Conservation (phyloP, 2,113 vertebrate species). For the Labrus mixtus region DNA sequence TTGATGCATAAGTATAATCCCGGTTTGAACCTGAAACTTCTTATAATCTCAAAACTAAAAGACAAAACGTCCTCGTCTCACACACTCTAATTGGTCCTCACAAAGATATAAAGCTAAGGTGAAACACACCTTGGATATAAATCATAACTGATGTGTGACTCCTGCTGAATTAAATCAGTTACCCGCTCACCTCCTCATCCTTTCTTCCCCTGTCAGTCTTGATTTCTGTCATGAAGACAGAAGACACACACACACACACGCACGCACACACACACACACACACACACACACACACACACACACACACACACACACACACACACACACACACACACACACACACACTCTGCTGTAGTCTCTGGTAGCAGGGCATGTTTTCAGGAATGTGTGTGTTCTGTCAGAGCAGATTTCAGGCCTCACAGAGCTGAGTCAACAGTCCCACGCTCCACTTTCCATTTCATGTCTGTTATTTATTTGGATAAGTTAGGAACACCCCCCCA, state of each 20-base stretch:
- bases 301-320: constrained; percentile 10
- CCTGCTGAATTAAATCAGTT: constrained; percentile 25
- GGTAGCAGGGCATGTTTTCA: background rate
- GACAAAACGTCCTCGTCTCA: background rate
- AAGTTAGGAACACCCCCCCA: no score
- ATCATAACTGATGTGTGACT: constrained; percentile 6
- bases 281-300: background rate
- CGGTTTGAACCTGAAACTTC: no score
- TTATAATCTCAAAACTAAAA: no score
- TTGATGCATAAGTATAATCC: no score
- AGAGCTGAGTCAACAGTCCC: constrained; percentile 17
- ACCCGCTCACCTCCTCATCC: constrained; percentile 16
- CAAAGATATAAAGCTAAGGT: background rate
- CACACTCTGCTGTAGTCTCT: background rate
- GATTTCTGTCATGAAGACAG: background rate
- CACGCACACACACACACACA: constrained; percentile 5
- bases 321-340: background rate
- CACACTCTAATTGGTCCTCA: background rate
- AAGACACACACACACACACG: constrained; percentile 1
- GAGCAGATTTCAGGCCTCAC: constrained; percentile 13
- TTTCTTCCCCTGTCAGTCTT: background rate
- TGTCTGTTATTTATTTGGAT: constrained; percentile 16
- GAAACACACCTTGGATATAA: background rate
- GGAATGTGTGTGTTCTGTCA: constrained; percentile 52
- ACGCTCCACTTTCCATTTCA: constrained; percentile 2